A percentile compares a stretch with the other conserved stretches of the same genome.
phyloP scores from a whole-genome alignment of 2,797 vertebrate species.

The Naso thynnoides region DNA sequence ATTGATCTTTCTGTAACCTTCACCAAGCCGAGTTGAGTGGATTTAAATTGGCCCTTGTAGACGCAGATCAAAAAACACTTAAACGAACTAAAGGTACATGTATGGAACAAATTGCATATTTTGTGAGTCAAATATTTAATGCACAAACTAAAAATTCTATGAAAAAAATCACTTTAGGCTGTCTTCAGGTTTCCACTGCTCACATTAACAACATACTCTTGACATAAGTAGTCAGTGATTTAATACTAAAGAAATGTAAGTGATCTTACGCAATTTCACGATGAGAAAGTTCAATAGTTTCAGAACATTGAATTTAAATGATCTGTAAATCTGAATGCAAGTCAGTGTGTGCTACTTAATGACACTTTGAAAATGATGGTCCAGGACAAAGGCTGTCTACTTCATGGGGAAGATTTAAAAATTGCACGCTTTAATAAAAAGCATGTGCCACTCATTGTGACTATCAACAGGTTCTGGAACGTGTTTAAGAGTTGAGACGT shows the following conservation, averaged over 20 bases:
- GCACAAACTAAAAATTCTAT: not conserved
- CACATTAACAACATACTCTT: constrained; percentile 3
- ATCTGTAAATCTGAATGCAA: not conserved
- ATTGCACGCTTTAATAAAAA: not conserved
- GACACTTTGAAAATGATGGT: not conserved
- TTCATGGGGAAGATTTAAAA: constrained; percentile 19
- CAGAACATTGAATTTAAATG: not conserved
- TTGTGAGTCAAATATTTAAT: constrained; percentile 8
- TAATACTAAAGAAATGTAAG: too few species aligned
- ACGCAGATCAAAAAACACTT: constrained; percentile 3
- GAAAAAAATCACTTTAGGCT: not conserved
- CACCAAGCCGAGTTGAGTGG: not conserved
- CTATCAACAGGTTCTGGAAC: constrained; percentile 41
- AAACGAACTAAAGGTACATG: constrained; percentile 9
- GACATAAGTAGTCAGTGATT: not conserved
- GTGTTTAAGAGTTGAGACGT: constrained; percentile 28
- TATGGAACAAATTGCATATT: not conserved
- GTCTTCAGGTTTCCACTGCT: not conserved
- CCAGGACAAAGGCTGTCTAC: constrained; percentile 1
- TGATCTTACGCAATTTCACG: too few species aligned
- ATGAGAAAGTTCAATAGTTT: not conserved
- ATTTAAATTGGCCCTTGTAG: not conserved
- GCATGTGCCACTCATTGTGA: constrained; percentile 30
- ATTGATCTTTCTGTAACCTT: not conserved
- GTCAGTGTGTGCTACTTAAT: constrained; percentile 17